Evolutionary conservation across 1,140 invertebrate genomes (phyloP).

Genomic region (Drosophila asahinai): DNA sequence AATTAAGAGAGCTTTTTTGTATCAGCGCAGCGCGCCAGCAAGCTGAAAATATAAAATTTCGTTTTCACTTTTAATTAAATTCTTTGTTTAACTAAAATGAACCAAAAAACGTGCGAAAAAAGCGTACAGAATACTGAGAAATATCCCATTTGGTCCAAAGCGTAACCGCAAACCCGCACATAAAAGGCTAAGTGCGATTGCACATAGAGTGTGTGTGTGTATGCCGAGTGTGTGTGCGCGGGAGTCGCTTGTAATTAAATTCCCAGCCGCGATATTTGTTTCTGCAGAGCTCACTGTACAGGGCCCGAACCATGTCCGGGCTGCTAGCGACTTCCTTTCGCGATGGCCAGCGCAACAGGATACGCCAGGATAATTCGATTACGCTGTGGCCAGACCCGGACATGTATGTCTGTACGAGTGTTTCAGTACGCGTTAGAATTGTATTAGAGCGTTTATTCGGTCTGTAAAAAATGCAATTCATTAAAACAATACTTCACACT

Average conservation of each 20-base stretch:
- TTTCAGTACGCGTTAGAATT: slow-evolving; percentile 13
- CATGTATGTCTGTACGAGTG: neutral
- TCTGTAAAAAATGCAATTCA: slow-evolving; percentile 3
- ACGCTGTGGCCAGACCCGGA: slow-evolving; percentile 37
- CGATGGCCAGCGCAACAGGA: slow-evolving; percentile 63
- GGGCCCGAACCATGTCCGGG: slow-evolving; percentile 30
- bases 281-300: slow-evolving; percentile 39
- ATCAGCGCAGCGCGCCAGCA: slow-evolving; percentile 7
- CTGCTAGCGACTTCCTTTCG: slow-evolving; percentile 52
- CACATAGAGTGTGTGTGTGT: slow-evolving; percentile 1
- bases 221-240: slow-evolving; percentile 16
- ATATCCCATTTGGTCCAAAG: slow-evolving; percentile 46
- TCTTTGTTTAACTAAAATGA: slow-evolving; percentile 58
- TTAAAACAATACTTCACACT: neutral
- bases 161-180: slow-evolving; percentile 51
- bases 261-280: slow-evolving; percentile 81
- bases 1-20: slow-evolving; percentile 56
- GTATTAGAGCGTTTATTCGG: slow-evolving; percentile 5
- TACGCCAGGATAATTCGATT: slow-evolving; percentile 73
- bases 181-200: slow-evolving; percentile 24
- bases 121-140: slow-evolving; percentile 12
- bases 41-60: slow-evolving; percentile 57
- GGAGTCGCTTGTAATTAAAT: slow-evolving; percentile 75
- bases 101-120: slow-evolving; percentile 27
- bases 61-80: slow-evolving; percentile 66